Evolutionary conservation across 2,113 vertebrate species (phyloP), one percentile per base, ranked within the genome.

Genomic region (Daphoenositta chrysoptera): DNA sequence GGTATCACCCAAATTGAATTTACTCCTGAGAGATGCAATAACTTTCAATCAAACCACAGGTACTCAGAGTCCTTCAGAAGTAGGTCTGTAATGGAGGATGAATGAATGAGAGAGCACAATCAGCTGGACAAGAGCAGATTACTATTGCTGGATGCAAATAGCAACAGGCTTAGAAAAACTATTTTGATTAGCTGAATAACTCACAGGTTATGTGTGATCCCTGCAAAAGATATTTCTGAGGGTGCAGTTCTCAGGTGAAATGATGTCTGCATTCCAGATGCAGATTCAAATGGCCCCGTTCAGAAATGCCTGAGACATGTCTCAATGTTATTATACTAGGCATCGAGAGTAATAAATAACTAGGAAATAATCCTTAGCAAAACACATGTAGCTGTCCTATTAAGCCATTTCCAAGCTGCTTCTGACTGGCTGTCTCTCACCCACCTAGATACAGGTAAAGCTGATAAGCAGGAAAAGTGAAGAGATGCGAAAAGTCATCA

Each of bases 1-100:
- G 8, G n/a, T 68, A 95, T 93, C 72, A 53, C 37, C 90, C 92
- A 96, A 81, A 94, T 92, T 83, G 83, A 94, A 92, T 92, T 90
- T 94, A 64, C 69, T 93, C 68, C 53, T 31, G 45, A 89, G 88
- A 92, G 44, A 73, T 39, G 31, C 40, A 90, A 83, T 95, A 94
- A 89, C 89, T 94, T 96, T 90, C 83, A 90, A 56, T 95, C 93
- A 95, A 89, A 86, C 72, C 76, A 28, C 76, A 56, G 86, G 88
- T 87, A 68, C 72, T 60, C 79, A 28, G 76, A 11, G 0, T 71
- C 51, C 83, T 90, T 70, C 79, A 84, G 71, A 35, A 92, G 24
- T 31, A 71, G 61, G 20, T 37, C 44, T 60, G 30, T 82, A 93
- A 87, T 6, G 6, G 3, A 61, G 57, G 15, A 79, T n/a, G 57